Evolutionary conservation across 1,140 invertebrate genomes (phyloP).

Genomic region (Drosophila nigromelanica): DNA sequence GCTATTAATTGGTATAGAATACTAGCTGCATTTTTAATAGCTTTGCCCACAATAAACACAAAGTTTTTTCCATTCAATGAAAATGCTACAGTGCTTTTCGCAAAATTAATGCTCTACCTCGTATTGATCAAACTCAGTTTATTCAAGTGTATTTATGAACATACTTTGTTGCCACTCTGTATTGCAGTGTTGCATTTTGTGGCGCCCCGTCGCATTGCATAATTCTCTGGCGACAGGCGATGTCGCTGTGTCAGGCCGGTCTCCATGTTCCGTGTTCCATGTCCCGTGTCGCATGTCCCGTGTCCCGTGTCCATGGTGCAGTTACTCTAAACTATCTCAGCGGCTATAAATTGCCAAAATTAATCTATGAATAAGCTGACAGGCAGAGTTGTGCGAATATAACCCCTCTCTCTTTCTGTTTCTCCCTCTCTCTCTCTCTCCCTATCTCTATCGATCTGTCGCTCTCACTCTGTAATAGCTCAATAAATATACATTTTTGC

Average conservation of each 20-base stretch:
- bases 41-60: no score
- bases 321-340: conserved; percentile 75
- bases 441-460: background rate
- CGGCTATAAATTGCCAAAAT: conserved; percentile 75
- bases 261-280: conserved; percentile 49
- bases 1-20: no score
- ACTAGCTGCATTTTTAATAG: no score
- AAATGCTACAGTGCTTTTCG: no score
- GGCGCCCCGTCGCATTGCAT: conserved; percentile 58
- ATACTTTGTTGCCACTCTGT: conserved; percentile 22
- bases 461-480: conserved; percentile 61
- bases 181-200: conserved; percentile 23
- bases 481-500: conserved; percentile 76
- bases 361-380: conserved; percentile 79
- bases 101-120: no score
- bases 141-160: conserved; percentile 16
- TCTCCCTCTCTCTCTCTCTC: background rate
- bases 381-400: conserved; percentile 28
- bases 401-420: background rate
- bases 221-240: conserved; percentile 49
- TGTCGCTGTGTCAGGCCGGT: conserved; percentile 7
- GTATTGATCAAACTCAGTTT: background rate
- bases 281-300: background rate
- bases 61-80: background rate
- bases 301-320: conserved; percentile 50